Conservation (phyloP, 1,140 invertebrate genomes). For the Pachypsylla venusta region DNA sequence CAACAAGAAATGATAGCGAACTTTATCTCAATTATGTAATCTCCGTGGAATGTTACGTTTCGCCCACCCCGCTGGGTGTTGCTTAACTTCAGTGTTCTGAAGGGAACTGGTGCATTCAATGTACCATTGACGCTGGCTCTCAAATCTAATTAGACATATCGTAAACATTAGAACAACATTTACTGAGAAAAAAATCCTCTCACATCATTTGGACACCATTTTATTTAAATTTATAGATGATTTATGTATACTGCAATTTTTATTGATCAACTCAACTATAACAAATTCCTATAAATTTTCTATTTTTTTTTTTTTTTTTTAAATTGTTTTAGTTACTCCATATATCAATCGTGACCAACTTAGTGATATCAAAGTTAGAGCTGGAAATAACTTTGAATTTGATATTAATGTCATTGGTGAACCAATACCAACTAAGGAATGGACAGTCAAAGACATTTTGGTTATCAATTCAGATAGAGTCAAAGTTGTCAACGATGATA, state of each 20-base stretch:
- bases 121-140: too few relatives aligned
- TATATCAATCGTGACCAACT: constrained; percentile 89
- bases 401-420: constrained; percentile 88
- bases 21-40: too few relatives aligned
- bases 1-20: too few relatives aligned
- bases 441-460: constrained; percentile 67
- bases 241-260: constrained; percentile 1
- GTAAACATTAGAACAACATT: too few relatives aligned
- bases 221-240: not conserved
- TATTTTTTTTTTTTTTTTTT: constrained; percentile 19
- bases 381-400: constrained; percentile 84
- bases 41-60: too few relatives aligned
- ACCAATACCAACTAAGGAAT: constrained; percentile 84
- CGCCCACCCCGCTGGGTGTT: too few relatives aligned
- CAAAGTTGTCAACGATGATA: constrained; percentile 61
- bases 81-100: too few relatives aligned
- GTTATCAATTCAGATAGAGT: constrained; percentile 66
- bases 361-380: constrained; percentile 79
- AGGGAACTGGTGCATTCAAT: too few relatives aligned
- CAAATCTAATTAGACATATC: too few relatives aligned
- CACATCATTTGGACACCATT: too few relatives aligned
- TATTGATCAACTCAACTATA: too few relatives aligned
- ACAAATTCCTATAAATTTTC: constrained; percentile 16
- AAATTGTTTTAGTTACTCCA: constrained; percentile 58
- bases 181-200: too few relatives aligned